These are phyloP conservation scores for Chironomus tentans DNA, from an alignment of 2,888 invertebrate genomes.

Conservation along the genomic window DNA sequence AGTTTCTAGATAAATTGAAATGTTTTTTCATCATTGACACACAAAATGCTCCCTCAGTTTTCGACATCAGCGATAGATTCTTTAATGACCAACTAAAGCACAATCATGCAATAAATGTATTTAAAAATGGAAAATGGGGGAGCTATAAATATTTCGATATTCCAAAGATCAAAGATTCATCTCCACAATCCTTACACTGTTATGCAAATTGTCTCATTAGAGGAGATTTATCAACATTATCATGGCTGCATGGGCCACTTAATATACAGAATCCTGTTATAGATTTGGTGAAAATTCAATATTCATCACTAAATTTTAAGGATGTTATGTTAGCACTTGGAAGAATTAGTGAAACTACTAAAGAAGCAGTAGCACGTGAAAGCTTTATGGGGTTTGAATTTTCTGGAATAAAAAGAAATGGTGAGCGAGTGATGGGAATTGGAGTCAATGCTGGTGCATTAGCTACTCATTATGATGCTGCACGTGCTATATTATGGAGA, in stretches of 20 bases:
- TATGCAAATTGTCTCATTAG: constrained; percentile 68
- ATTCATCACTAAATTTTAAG: constrained; percentile 81
- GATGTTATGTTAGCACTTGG: constrained; percentile 87
- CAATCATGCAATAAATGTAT: constrained; percentile 70
- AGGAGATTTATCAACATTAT: constrained; percentile 78
- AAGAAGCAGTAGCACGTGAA: constrained; percentile 33
- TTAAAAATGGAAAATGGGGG: constrained; percentile 51
- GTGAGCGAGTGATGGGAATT: constrained; percentile 57
- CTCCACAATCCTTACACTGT: constrained; percentile 51
- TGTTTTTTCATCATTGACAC: constrained; percentile 57
- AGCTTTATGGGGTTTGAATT: constrained; percentile 58
- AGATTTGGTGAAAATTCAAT: constrained; percentile 50
- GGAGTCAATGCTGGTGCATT: constrained; percentile 44
- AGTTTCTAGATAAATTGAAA: constrained; percentile 60
- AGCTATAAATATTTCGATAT: constrained; percentile 72
- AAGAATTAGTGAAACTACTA: constrained; percentile 54
- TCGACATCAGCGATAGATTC: constrained; percentile 53
- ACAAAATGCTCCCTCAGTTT: constrained; percentile 49
- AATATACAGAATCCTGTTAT: constrained; percentile 30
- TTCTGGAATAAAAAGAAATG: constrained; percentile 51
- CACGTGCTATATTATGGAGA: constrained; percentile 46
- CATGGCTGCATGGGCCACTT: constrained; percentile 68
- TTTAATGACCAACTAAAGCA: constrained; percentile 57
- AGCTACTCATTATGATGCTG: constrained; percentile 48
- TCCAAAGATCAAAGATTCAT: constrained; percentile 41